phyloP scores from a whole-genome alignment of 2,888 invertebrate species.

The Dendrolimus houi region DNA sequence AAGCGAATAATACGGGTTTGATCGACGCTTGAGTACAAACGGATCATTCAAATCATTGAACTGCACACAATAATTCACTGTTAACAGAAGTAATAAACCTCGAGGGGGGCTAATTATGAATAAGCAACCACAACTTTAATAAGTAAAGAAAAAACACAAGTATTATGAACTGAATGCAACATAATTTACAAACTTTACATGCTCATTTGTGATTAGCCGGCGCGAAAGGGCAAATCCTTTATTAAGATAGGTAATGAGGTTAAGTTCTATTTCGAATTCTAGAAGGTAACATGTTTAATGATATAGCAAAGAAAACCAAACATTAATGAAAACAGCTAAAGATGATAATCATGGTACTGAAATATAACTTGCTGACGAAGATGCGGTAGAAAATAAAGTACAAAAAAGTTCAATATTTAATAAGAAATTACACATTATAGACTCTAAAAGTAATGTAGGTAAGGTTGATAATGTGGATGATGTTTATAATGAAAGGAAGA shows the following conservation, averaged over 20 bases:
- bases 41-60: conserved; percentile 44
- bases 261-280: conserved; percentile 46
- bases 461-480: conserved; percentile 59
- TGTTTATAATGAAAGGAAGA: conserved; percentile 69
- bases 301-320: conserved; percentile 38
- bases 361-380: conserved; percentile 59
- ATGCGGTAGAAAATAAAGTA: conserved; percentile 68
- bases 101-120: conserved; percentile 75
- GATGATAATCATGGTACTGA: conserved; percentile 39
- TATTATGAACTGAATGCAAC: conserved; percentile 69
- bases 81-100: conserved; percentile 71
- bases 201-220: conserved; percentile 75
- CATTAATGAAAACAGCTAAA: conserved; percentile 44
- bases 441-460: conserved; percentile 45
- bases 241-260: conserved; percentile 77
- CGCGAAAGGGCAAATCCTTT: conserved; percentile 76
- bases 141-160: conserved; percentile 60
- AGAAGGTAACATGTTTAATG: conserved; percentile 36
- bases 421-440: conserved; percentile 44
- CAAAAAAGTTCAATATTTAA: conserved; percentile 65
- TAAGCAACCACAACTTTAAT: conserved; percentile 55
- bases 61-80: conserved; percentile 48
- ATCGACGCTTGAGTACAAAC: conserved; percentile 30
- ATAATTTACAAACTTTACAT: conserved; percentile 75
- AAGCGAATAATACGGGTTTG: conserved; percentile 19